Evolutionary conservation across 2,113 vertebrate species (phyloP), one percentile per base, ranked within the genome.

Genomic region (Prinia subflava): DNA sequence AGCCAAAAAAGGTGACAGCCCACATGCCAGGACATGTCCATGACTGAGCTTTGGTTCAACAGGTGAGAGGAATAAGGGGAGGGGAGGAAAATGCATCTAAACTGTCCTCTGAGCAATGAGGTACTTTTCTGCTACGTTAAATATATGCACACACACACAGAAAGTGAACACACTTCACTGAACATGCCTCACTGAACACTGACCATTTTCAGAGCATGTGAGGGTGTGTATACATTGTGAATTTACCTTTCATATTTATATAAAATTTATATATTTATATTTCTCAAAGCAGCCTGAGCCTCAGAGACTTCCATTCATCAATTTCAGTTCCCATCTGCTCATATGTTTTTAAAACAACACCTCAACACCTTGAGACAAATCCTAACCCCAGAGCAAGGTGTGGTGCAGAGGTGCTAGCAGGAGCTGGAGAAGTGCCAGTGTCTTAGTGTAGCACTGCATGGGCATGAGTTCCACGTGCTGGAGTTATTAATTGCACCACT

Each of bases 381-480:
- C 41, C 18, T 42, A 19, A n/a, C 10, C 1, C 0, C 22, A 46
- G 1, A 4, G 12, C 10, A 23, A 64, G 62, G 53, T 0, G 0
- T 44, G 47, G 62, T 30, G 9, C 31, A 31, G 28, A 53, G 15
- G 4, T 41, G 18, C 42, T 46, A 49, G 56, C 16, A 49, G 25
- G 15, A 37, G 9, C 69, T 53, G 24, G 42, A 44, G 33, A 49
- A 42, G 2, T 2, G 13, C 37, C 2, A 1, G 28, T 82, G 21
- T 18, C 62, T 47, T 4, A 0, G 0, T 3, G 9, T 3, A 49
- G 47, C 2, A 1, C 35, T 76, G 35, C 80, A 33, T 3, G 1
- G 12, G 9, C 62, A 55, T 4, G 27, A 82, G 39, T 28, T 37
- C 35, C 35, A 17, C 2, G 7, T 25, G 50, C 8, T 39, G 21